Percentiles rank a stretch among this genome's conserved stretches.
These are phyloP conservation scores for Eupithecia subumbrata DNA, from an alignment of 2,888 invertebrate species.

Conservation along the genomic window DNA sequence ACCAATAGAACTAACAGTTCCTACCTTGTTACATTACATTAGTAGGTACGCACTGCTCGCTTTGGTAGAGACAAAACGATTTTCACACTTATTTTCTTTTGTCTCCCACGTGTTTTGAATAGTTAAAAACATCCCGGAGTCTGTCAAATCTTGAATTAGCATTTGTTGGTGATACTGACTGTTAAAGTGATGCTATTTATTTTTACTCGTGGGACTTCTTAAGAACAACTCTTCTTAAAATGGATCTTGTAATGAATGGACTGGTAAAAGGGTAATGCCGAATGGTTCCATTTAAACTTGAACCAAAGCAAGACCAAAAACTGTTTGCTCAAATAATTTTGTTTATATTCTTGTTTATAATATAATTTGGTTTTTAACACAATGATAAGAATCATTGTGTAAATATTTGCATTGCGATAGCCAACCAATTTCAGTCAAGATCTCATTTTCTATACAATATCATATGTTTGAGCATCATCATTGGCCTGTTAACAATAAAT, in stretches of 20 bases:
- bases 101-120: slow-evolving; percentile 73
- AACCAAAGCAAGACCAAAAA: neutral
- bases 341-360: no score
- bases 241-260: neutral
- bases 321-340: neutral
- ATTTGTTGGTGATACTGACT: neutral
- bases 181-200: neutral
- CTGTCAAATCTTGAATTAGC: slow-evolving; percentile 58
- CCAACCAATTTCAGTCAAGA: no score
- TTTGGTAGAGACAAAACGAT: slow-evolving; percentile 61
- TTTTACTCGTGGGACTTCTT: neutral
- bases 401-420: no score
- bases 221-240: neutral
- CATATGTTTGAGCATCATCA: neutral
- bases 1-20: slow-evolving; percentile 52
- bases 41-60: slow-evolving; percentile 45
- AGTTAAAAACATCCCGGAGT: slow-evolving; percentile 61
- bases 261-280: neutral
- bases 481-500: neutral
- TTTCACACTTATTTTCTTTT: slow-evolving; percentile 68
- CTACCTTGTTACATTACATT: neutral
- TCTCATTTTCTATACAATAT: no score
- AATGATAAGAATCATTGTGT: no score
- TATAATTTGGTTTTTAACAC: no score
- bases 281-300: neutral